Evolutionary conservation across 1,140 invertebrate species (phyloP).

Genomic region (Pseudomyrmex gracilis): DNA sequence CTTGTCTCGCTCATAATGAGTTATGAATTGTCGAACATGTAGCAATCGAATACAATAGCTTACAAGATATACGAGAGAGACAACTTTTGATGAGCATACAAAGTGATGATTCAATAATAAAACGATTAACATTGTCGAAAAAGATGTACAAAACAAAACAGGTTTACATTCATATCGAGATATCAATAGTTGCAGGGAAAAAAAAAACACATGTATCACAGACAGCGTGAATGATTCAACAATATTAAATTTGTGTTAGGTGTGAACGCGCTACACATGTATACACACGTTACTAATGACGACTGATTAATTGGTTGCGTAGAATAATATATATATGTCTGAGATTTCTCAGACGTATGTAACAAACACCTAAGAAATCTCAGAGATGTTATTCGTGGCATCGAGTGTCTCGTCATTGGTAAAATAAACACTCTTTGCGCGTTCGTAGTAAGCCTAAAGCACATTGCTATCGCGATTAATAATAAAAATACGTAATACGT

Average conservation of each 20-base stretch:
- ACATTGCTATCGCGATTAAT: slow-evolving; percentile 17
- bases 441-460: no score
- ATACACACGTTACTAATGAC: slow-evolving; percentile 4
- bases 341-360: no score
- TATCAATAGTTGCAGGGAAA: slow-evolving; percentile 13
- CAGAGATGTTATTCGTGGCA: no score
- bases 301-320: no score
- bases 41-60: neutral
- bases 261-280: slow-evolving; percentile 28
- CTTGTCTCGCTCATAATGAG: neutral
- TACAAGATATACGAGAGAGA: neutral
- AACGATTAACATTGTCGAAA: slow-evolving; percentile 10
- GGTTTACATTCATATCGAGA: slow-evolving; percentile 3
- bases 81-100: neutral
- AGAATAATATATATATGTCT: no score
- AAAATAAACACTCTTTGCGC: no score
- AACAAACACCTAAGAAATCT: no score
- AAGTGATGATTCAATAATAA: neutral
- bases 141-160: slow-evolving; percentile 34
- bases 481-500: slow-evolving; percentile 33
- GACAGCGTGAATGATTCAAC: slow-evolving; percentile 37
- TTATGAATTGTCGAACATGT: slow-evolving; percentile 19
- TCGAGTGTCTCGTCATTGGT: no score
- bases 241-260: slow-evolving; percentile 36
- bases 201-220: slow-evolving; percentile 31